Percentiles rank a stretch among this genome's conserved stretches.
Evolutionary conservation across 2,888 invertebrate genomes (phyloP).

Genomic region (Bombylius discolor): DNA sequence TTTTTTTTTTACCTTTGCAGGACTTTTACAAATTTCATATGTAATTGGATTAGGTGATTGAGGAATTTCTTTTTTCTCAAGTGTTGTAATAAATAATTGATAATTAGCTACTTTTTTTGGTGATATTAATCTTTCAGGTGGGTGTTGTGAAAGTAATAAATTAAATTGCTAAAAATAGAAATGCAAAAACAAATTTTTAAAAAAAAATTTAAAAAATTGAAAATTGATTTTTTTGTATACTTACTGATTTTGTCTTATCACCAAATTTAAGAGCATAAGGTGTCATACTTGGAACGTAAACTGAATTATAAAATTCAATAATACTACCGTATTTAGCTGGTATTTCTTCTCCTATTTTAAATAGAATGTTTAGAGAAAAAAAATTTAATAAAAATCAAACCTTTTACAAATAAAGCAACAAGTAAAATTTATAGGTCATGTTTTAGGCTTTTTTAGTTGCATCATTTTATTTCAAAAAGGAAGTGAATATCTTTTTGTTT

Average conservation of each 20-base stretch:
- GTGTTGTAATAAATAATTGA: constrained; percentile 46
- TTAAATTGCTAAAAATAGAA: constrained; percentile 23
- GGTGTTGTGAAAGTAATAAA: constrained; percentile 58
- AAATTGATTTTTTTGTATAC: not conserved
- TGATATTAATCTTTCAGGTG: constrained; percentile 40
- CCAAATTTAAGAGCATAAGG: constrained; percentile 60
- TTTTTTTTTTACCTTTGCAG: constrained; percentile 26
- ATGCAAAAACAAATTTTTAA: not conserved
- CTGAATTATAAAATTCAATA: constrained; percentile 87
- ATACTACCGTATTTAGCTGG: constrained; percentile 62
- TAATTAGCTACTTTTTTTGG: constrained; percentile 35
- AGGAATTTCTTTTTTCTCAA: constrained; percentile 36
- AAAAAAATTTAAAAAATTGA: not conserved
- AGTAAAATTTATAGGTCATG: no score
- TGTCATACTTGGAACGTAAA: constrained; percentile 74
- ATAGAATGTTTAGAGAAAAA: no score
- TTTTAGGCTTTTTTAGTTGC: no score
- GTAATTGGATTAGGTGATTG: constrained; percentile 29
- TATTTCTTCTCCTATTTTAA: not conserved
- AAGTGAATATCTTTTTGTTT: no score
- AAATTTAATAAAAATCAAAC: not conserved
- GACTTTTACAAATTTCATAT: constrained; percentile 30
- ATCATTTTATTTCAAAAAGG: no score
- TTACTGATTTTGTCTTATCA: constrained; percentile 26
- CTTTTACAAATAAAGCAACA: not conserved